A percentile compares a stretch with the other conserved stretches of the same genome.
These are phyloP conservation scores for Palaemon carinicauda DNA, from an alignment of 1,140 invertebrate species.

Conservation along the genomic window DNA sequence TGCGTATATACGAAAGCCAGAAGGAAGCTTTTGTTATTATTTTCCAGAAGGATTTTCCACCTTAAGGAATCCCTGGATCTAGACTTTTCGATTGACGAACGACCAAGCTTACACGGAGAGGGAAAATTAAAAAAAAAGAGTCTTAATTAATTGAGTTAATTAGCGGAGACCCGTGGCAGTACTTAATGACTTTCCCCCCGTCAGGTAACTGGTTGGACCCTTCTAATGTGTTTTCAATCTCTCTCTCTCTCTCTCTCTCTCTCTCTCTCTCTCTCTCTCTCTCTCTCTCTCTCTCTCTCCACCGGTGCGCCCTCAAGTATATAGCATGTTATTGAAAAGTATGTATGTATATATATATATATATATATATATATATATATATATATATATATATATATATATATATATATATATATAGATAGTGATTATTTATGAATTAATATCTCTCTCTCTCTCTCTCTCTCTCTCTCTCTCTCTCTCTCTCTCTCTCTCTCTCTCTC, in stretches of 20 bases:
- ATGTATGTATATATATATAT: no score
- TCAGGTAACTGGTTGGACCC: constrained; percentile 7
- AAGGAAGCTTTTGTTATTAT: no score
- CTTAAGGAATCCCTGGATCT: background rate
- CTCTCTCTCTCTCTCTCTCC: background rate
- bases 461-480: no score
- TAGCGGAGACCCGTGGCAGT: constrained; percentile 49
- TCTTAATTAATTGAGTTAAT: constrained; percentile 56
- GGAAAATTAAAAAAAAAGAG: constrained; percentile 56
- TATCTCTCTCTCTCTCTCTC: no score
- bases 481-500: no score
- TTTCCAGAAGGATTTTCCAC: background rate
- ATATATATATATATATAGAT: no score
- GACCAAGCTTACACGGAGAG: constrained; percentile 44
- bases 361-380: no score
- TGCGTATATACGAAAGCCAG: no score
- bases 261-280: background rate
- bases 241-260: background rate
- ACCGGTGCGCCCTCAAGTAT: no score
- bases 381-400: no score
- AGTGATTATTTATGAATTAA: no score
- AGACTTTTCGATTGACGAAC: constrained; percentile 49
- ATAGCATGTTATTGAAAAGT: no score
- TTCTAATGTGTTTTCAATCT: background rate
- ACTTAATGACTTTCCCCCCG: constrained; percentile 49